These are phyloP conservation scores for Amphiprion ocellaris DNA, from an alignment of 2,113 vertebrate genomes.

Conservation along the genomic window DNA sequence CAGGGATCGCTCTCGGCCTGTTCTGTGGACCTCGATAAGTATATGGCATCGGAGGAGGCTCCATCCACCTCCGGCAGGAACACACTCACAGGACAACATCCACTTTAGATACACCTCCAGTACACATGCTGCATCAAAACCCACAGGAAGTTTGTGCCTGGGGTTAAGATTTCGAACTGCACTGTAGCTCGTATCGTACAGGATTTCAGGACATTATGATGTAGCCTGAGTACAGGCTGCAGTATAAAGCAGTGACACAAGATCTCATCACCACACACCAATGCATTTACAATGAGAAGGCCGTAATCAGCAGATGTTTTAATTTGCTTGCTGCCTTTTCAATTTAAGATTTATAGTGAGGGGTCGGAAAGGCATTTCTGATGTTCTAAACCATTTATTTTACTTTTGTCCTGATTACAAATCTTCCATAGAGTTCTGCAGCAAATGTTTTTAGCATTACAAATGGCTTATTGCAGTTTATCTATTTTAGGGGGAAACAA, in stretches of 20 bases:
- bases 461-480: not conserved
- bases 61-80: constrained; percentile 37
- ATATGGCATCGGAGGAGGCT: constrained; percentile 25
- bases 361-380: constrained; percentile 1
- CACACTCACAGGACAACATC: constrained; percentile 29
- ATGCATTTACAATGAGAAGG: not conserved
- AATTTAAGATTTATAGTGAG: not conserved
- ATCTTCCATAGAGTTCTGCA: not conserved
- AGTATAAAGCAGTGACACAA: not conserved
- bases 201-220: constrained; percentile 8
- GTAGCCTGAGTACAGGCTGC: constrained; percentile 2
- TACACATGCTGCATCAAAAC: not conserved
- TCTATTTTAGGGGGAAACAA: not conserved
- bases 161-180: not conserved
- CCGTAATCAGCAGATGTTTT: not conserved
- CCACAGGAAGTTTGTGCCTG: not conserved
- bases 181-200: not conserved
- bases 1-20: constrained; percentile 38
- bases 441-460: not conserved
- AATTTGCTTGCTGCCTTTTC: not conserved
- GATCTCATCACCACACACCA: not conserved
- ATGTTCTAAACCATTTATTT: not conserved
- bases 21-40: constrained; percentile 15
- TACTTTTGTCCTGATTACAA: not conserved
- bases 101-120: constrained; percentile 21